Conservation (phyloP, 1,140 invertebrate genomes). For the Onthophagus taurus region DNA sequence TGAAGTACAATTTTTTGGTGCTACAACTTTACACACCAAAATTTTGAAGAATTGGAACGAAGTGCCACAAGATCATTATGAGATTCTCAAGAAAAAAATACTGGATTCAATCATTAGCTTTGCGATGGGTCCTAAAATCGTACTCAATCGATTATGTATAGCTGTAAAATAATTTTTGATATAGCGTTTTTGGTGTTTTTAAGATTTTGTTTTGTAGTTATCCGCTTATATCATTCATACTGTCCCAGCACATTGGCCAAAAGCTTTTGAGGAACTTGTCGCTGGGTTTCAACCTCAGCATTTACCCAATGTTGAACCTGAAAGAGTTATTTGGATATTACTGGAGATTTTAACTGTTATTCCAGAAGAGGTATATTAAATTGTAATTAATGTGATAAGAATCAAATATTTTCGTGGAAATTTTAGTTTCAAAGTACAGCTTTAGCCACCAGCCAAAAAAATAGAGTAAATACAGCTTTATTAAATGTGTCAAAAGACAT, state of each 20-base stretch:
- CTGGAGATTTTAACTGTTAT: constrained; percentile 67
- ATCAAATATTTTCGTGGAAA: constrained; percentile 6
- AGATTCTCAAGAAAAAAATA: constrained; percentile 62
- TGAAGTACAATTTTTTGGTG: constrained; percentile 88
- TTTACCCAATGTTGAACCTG: constrained; percentile 45
- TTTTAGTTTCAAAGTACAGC: constrained; percentile 45
- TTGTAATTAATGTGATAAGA: background rate
- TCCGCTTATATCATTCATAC: constrained; percentile 58
- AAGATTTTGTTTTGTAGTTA: constrained; percentile 38
- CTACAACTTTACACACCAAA: constrained; percentile 78
- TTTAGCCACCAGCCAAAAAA: constrained; percentile 38
- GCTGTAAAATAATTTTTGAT: constrained; percentile 49
- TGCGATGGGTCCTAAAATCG: constrained; percentile 67
- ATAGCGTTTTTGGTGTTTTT: background rate
- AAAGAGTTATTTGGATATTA: constrained; percentile 50
- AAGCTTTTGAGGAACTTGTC: constrained; percentile 54
- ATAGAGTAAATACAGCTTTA: constrained; percentile 39
- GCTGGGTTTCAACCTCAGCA: constrained; percentile 51
- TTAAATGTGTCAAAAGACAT: constrained; percentile 39
- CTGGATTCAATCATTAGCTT: constrained; percentile 66
- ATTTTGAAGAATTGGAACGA: constrained; percentile 78
- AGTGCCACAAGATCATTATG: constrained; percentile 67
- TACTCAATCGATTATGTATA: constrained; percentile 77
- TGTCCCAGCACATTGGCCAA: constrained; percentile 50
- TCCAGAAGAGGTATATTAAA: constrained; percentile 61